phyloP scores from a whole-genome alignment of 2,888 invertebrate genomes.

The Yponomeuta plumbellus region DNA sequence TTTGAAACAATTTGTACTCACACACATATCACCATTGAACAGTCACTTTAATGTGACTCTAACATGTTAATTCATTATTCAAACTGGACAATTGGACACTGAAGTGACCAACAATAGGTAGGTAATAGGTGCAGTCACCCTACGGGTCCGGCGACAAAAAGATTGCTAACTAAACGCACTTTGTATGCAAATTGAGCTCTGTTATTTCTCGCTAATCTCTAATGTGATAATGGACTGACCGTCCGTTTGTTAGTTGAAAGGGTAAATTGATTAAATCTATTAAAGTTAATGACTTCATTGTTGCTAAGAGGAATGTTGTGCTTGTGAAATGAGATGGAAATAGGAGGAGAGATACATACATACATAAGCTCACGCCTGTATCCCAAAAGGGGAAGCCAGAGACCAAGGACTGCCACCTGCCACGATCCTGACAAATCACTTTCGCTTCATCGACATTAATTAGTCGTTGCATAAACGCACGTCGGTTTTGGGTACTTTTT shows the following conservation, averaged over 20 bases:
- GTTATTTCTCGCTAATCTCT: conserved; percentile 24
- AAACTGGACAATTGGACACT: conserved; percentile 40
- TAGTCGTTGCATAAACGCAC: too few relatives aligned
- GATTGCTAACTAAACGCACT: conserved; percentile 49
- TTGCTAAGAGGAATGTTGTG: not conserved
- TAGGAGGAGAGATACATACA: not conserved
- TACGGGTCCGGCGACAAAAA: conserved; percentile 47
- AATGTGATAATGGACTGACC: conserved; percentile 15
- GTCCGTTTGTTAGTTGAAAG: conserved; percentile 6
- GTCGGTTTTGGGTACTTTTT: too few relatives aligned
- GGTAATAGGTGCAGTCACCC: conserved; percentile 33
- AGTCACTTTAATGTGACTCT: not conserved
- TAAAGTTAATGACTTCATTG: conserved; percentile 6
- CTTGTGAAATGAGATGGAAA: not conserved
- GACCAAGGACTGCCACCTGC: too few relatives aligned
- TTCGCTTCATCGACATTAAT: too few relatives aligned
- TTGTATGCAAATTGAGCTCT: conserved; percentile 62
- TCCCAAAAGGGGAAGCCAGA: too few relatives aligned
- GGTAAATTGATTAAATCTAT: conserved; percentile 12
- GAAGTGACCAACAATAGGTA: conserved; percentile 50
- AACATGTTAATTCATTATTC: conserved; percentile 18
- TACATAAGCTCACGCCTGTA: too few relatives aligned
- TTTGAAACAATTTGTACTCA: not conserved
- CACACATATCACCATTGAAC: not conserved
- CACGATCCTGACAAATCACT: too few relatives aligned